A percentile compares a stretch with the other conserved stretches of the same genome.
Conservation (phyloP, 1,140 invertebrate species). For the Archivesica marissinica region DNA sequence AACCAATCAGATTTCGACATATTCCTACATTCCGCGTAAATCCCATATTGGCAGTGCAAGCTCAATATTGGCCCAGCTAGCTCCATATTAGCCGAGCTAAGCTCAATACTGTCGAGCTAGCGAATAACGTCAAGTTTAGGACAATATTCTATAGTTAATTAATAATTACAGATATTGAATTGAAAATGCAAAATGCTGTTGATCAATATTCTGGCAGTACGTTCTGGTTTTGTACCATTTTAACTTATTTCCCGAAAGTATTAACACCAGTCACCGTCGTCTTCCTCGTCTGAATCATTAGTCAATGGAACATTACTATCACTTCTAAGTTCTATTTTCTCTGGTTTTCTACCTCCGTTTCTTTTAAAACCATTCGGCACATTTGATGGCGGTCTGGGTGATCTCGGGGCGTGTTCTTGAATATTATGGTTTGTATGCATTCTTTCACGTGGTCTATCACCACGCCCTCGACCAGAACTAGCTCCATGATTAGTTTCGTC, state of each 20-base stretch:
- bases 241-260: background rate
- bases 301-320: conserved; percentile 78
- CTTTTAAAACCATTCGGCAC: conserved; percentile 80
- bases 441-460: conserved; percentile 32
- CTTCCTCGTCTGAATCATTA: conserved; percentile 78
- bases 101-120: no score
- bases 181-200: background rate
- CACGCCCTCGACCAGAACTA: conserved; percentile 38
- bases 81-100: no score
- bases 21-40: no score
- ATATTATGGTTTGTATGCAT: conserved; percentile 37
- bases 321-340: conserved; percentile 79
- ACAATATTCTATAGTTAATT: no score
- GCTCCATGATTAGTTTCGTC: conserved; percentile 30
- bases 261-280: conserved; percentile 80
- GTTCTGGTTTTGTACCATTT: background rate
- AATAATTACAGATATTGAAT: conserved; percentile 10
- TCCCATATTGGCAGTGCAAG: no score
- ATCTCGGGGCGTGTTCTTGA: conserved; percentile 34
- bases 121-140: no score
- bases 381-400: conserved; percentile 5
- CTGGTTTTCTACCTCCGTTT: conserved; percentile 69
- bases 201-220: conserved; percentile 7
- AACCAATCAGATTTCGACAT: no score
- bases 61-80: no score